Conservation (phyloP, 2,888 invertebrate species). For the Disparrhopalites patrizii region DNA sequence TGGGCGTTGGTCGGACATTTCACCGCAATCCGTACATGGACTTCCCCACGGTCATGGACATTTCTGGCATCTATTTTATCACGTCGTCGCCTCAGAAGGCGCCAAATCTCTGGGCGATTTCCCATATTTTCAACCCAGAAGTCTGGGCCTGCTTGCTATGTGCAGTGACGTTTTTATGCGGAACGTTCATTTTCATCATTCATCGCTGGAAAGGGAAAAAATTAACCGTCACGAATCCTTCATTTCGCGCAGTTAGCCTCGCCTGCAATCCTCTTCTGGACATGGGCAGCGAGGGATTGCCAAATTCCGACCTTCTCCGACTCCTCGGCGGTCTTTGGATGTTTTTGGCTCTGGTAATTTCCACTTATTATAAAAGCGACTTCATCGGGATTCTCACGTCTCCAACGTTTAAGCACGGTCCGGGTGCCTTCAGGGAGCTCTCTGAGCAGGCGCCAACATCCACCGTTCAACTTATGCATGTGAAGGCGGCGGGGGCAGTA, state of each 20-base stretch:
- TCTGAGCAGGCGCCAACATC: neutral
- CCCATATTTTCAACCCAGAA: neutral
- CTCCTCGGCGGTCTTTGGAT: no score
- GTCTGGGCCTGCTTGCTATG: no score
- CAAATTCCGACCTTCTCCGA: no score
- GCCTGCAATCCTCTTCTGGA: no score
- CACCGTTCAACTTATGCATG: neutral
- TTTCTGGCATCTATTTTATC: neutral
- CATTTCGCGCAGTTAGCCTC: no score
- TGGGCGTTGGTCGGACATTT: neutral
- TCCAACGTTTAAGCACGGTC: neutral
- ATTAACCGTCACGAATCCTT: no score
- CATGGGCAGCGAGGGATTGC: no score
- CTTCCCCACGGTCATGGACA: neutral
- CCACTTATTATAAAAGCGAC: no score
- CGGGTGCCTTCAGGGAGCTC: neutral
- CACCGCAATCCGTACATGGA: neutral
- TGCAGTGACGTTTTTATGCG: no score
- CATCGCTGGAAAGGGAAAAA: no score
- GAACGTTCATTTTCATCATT: no score
- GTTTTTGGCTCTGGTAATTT: no score
- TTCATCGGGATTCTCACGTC: neutral
- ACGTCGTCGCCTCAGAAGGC: neutral
- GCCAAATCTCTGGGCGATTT: neutral
- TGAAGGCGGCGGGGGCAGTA: neutral